Base-by-base conservation (phyloP, 2,113 vertebrate species). In the Myxocyprinus asiaticus region DNA sequence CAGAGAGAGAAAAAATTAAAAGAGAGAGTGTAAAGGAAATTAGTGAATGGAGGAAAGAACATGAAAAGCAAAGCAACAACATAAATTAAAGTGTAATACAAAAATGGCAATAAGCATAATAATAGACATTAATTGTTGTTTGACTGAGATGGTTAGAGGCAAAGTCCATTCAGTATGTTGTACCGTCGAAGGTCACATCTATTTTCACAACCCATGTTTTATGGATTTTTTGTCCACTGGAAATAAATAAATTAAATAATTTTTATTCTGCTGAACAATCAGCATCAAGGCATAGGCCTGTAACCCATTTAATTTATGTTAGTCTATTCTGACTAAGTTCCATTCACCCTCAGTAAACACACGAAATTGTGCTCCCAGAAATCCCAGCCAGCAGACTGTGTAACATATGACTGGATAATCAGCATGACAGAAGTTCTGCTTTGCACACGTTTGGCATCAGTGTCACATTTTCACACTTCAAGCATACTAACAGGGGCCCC, bases 361-460 rank as follows among this genome's bases (percentile, higher is more conserved):
- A 11, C 11, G n/a, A 61, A 11, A 63, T 12, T 4, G 11, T 43
- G 72, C 47, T 64, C 10, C 11, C 12, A 64, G 17, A 63, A 59
- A 9, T 6, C 47, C 61, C 51, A 58, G 42, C 70, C 61, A 67
- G 51, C 78, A 74, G 33, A 66, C 50, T 56, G 44, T 33, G 43
- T 42, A 76, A 14, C 45, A 73, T 61, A 77, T 61, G 75, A 81
- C 66, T 48, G 43, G 64, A 73, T 71, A 53, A 78, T 56, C 14
- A 50, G 43, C 70, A 71, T 33, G 67, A 73, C 78, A 74, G 62
- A 67, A 67, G 64, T 68, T 53, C 65, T 51, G 63, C 69, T 73
- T 56, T 59, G 62, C 79, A 47, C 63, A 50, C 62, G 9, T 15
- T 45, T 73, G 62, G 58, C 78, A 56, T 62, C 8, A 7, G 63